Conservation (phyloP, 2,113 vertebrate species). For the Hoplias malabaricus region DNA sequence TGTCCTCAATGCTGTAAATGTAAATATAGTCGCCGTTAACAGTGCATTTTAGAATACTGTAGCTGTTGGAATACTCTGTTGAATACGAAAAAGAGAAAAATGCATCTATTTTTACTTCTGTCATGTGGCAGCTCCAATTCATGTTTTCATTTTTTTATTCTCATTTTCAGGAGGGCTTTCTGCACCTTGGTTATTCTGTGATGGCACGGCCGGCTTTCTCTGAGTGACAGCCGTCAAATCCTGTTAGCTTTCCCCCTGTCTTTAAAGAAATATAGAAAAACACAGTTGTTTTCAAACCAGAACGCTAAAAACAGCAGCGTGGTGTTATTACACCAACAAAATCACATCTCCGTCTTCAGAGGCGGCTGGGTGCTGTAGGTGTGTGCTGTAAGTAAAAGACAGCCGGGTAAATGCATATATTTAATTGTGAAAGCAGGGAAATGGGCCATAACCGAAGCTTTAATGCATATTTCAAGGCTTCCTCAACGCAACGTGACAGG, state of each 20-base stretch:
- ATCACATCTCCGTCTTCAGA: not conserved
- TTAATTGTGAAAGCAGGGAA: constrained; percentile 50
- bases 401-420: constrained; percentile 8
- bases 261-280: not conserved
- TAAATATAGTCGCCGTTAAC: too few relatives aligned
- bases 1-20: too few relatives aligned
- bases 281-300: not conserved
- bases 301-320: not conserved
- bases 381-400: not conserved
- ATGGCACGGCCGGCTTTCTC: not conserved
- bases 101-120: not conserved
- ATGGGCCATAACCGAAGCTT: constrained; percentile 56
- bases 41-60: too few relatives aligned
- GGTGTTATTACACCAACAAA: not conserved
- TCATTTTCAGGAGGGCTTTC: not conserved
- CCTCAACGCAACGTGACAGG: constrained; percentile 53
- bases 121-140: not conserved
- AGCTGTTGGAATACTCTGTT: too few relatives aligned
- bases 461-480: constrained; percentile 56
- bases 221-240: constrained; percentile 31
- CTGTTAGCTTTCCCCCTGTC: not conserved
- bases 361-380: not conserved
- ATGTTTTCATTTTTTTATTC: not conserved
- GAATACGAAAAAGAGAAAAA: too few relatives aligned
- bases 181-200: constrained; percentile 1